These are phyloP conservation scores for Myoxocephalus aenaeus DNA, from an alignment of 2,797 vertebrate species.

Conservation along the genomic window DNA sequence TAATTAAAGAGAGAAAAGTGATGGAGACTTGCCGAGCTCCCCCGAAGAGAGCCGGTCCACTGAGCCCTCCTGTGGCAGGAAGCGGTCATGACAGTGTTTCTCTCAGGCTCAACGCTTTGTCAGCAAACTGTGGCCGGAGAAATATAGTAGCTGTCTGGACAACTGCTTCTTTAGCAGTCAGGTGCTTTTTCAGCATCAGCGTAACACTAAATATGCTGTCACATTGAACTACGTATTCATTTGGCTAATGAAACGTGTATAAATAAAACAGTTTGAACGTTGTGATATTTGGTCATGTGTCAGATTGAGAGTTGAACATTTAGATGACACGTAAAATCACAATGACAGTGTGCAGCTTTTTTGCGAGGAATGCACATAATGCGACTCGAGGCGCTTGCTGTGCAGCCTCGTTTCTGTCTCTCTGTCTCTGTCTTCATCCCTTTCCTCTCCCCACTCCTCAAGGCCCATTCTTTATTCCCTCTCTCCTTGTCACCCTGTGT, in stretches of 20 bases:
- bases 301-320: not conserved
- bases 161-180: conserved; percentile 17
- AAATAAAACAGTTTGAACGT: not conserved
- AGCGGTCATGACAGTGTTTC: conserved; percentile 28
- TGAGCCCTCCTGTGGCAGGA: conserved; percentile 81
- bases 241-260: not conserved
- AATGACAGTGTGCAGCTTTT: not conserved
- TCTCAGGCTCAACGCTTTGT: conserved; percentile 47
- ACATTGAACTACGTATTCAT: not conserved
- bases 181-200: conserved; percentile 4
- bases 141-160: conserved; percentile 30
- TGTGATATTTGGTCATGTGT: not conserved
- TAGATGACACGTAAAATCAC: not conserved
- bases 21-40: conserved; percentile 20
- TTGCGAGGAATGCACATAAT: not conserved
- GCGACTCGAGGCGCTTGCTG: not conserved
- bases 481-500: conserved; percentile 35
- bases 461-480: conserved; percentile 1
- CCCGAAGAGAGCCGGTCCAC: conserved; percentile 16
- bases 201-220: not conserved
- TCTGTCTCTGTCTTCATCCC: conserved; percentile 8
- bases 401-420: conserved; percentile 5
- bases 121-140: conserved; percentile 59
- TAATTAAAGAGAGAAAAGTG: conserved; percentile 63
- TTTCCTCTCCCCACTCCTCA: conserved; percentile 8